Evolutionary conservation across 2,797 vertebrate genomes (phyloP).

Genomic region (Crenuchus spilurus): DNA sequence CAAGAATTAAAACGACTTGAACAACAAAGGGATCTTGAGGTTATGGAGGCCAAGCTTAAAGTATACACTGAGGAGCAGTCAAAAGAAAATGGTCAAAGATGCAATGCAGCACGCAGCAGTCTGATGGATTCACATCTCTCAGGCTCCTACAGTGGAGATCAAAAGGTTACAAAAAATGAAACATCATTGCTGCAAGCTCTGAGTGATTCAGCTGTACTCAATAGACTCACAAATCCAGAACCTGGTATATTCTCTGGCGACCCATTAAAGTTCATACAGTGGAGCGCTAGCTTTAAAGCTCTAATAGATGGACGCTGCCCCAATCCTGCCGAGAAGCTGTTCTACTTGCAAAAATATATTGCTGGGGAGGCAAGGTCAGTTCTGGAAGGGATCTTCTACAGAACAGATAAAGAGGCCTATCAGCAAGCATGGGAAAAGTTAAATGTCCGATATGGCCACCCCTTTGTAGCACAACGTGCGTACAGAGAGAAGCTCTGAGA

Average conservation of each 20-base stretch:
- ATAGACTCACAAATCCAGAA: not conserved
- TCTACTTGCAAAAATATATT: conserved; percentile 46
- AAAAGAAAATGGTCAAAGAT: not conserved
- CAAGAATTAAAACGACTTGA: not conserved
- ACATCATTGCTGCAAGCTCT: not conserved
- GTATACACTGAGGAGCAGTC: not conserved
- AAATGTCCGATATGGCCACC: too few species aligned
- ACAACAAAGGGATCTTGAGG: not conserved
- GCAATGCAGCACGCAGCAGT: not conserved
- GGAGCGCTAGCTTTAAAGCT: conserved; percentile 52
- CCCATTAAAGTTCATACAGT: conserved; percentile 48
- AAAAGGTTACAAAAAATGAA: not conserved
- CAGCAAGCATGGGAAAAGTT: conserved; percentile 40
- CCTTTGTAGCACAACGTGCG: conserved; percentile 30
- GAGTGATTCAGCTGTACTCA: not conserved
- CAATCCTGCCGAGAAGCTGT: conserved; percentile 33
- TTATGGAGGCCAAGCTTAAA: not conserved
- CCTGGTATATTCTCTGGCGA: conserved; percentile 47
- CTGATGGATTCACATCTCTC: not conserved
- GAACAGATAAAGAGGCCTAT: conserved; percentile 46
- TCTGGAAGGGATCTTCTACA: conserved; percentile 44
- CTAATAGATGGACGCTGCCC: conserved; percentile 37
- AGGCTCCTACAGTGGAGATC: not conserved
- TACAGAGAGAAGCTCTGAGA: conserved; percentile 33
- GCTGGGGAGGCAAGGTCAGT: conserved; percentile 25